phyloP scores from a whole-genome alignment of 2,797 vertebrate genomes.

The Pangasius djambal region DNA sequence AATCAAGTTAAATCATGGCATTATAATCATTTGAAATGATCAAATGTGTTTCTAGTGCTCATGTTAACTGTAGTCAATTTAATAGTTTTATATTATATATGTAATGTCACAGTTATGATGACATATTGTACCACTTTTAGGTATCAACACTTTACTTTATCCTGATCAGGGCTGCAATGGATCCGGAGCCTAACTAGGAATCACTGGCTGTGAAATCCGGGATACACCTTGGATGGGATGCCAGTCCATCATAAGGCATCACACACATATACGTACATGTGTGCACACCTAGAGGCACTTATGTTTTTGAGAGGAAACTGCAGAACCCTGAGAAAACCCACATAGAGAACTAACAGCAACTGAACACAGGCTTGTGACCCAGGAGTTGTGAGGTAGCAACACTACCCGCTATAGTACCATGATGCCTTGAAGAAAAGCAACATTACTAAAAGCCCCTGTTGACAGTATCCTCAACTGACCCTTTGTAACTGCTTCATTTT shows the following conservation, averaged over 20 bases:
- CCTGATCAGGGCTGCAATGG: not conserved
- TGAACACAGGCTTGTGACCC: not conserved
- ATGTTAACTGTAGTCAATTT: not conserved
- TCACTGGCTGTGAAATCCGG: not conserved
- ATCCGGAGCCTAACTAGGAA: not conserved
- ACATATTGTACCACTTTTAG: not conserved
- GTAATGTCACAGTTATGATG: not conserved
- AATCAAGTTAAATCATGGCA: not conserved
- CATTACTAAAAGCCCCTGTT: not conserved
- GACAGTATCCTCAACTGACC: not conserved
- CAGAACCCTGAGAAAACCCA: not conserved
- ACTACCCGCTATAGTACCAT: not conserved
- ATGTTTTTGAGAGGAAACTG: not conserved
- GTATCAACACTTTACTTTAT: not conserved
- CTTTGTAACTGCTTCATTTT: not conserved
- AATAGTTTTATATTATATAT: not conserved
- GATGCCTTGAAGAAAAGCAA: not conserved
- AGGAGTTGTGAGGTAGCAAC: not conserved
- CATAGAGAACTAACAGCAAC: not conserved
- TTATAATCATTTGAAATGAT: not conserved
- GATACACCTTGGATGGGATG: not conserved
- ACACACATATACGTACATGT: no score
- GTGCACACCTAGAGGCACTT: not conserved
- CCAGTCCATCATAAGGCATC: not conserved
- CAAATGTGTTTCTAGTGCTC: not conserved